These are phyloP conservation scores for Pseudococcus jackbeardsleyi DNA, from an alignment of 2,888 invertebrate genomes.

Conservation along the genomic window DNA sequence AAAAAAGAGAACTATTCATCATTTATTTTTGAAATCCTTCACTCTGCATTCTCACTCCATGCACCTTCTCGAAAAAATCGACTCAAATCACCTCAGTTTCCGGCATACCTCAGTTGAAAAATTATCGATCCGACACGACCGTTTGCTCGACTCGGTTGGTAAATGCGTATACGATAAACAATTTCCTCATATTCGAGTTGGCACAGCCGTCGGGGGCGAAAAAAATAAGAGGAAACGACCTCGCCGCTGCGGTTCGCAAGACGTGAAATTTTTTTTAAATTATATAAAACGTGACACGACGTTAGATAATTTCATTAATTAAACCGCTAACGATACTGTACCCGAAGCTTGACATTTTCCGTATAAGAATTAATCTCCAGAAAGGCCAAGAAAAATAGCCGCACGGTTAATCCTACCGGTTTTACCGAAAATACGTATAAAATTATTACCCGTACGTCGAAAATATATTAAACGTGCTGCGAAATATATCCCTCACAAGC, in stretches of 20 bases:
- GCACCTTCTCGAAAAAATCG: too few species aligned
- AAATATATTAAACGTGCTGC: neutral
- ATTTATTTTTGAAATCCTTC: too few species aligned
- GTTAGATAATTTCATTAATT: constrained; percentile 31
- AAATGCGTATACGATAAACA: constrained; percentile 1
- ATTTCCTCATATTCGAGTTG: neutral
- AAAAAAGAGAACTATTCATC: too few species aligned
- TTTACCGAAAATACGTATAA: neutral
- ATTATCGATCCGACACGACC: neutral
- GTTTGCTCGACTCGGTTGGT: neutral
- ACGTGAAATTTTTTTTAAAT: neutral
- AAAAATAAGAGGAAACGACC: neutral
- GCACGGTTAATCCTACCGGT: neutral
- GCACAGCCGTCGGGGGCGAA: neutral
- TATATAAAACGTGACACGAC: constrained; percentile 13
- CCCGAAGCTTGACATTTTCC: constrained; percentile 18
- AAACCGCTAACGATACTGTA: constrained; percentile 1
- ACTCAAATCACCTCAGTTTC: too few species aligned
- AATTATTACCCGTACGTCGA: neutral
- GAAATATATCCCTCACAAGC: neutral
- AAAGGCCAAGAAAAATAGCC: constrained; percentile 25
- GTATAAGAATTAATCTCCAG: constrained; percentile 17
- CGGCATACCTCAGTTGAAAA: neutral
- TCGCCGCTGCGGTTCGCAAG: neutral
- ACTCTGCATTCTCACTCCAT: too few species aligned